Evolutionary conservation across 2,113 vertebrate species (phyloP).

Genomic region (Poecile atricapillus): DNA sequence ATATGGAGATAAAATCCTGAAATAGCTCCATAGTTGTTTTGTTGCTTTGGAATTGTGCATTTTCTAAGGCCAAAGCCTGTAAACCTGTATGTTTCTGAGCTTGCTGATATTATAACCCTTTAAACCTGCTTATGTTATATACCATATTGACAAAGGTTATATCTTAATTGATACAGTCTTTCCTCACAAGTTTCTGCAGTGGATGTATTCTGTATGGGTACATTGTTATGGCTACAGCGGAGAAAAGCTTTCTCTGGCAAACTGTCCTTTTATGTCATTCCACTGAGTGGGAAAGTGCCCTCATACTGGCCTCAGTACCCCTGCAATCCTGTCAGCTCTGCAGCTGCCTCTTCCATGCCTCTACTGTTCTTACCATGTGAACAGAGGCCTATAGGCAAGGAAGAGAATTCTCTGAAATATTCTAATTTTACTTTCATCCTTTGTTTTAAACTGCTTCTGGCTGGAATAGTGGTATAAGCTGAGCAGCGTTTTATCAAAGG

Average conservation of each 20-base stretch:
- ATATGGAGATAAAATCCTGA: not conserved
- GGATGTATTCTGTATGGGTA: not conserved
- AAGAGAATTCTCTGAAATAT: not conserved
- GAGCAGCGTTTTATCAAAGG: not conserved
- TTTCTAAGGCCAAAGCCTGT: not conserved
- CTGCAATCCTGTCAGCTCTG: not conserved
- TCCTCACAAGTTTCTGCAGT: not conserved
- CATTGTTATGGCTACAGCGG: not conserved
- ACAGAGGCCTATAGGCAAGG: not conserved
- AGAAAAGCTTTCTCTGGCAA: not conserved
- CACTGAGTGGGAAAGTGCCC: not conserved
- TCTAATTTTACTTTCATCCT: not conserved
- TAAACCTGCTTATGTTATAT: not conserved
- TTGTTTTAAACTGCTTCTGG: not conserved
- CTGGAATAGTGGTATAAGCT: not conserved
- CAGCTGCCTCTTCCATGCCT: not conserved
- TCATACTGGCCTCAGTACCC: accelerated
- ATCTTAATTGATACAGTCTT: not conserved
- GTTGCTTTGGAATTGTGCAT: not conserved
- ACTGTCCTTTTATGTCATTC: not conserved
- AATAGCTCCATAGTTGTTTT: not conserved
- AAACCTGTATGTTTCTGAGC: not conserved
- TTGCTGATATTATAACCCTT: not conserved
- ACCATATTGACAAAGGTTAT: not conserved
- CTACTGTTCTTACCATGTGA: not conserved